Evolutionary conservation across 1,140 invertebrate species (phyloP).

Genomic region (Eubasilissa regina): DNA sequence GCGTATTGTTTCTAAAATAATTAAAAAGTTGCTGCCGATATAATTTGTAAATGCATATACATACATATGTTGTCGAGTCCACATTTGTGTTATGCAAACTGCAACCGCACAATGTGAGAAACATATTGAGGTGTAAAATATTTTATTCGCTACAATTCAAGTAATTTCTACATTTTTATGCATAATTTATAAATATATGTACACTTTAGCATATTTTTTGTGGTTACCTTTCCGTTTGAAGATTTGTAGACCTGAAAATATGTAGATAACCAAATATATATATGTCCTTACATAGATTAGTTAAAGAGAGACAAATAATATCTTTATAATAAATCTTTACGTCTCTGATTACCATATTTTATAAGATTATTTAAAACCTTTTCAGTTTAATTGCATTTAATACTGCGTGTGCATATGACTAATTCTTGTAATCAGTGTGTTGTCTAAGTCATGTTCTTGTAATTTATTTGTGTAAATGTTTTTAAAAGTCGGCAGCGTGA

Average conservation of each 20-base stretch:
- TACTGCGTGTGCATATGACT: conserved; percentile 18
- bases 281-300: not conserved
- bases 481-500: conserved; percentile 37
- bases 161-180: too few species aligned
- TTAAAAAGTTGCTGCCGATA: too few species aligned
- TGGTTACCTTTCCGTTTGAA: conserved; percentile 12
- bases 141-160: too few species aligned
- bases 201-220: not conserved
- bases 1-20: too few species aligned
- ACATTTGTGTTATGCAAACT: too few species aligned
- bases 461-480: conserved; percentile 37
- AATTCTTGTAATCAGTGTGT: conserved; percentile 37
- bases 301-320: not conserved
- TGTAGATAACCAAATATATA: conserved; percentile 24
- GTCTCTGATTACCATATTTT: conserved; percentile 41
- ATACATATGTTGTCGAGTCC: too few species aligned
- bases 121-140: too few species aligned
- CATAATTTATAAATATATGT: not conserved
- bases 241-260: conserved; percentile 5
- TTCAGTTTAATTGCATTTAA: conserved; percentile 18
- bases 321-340: conserved; percentile 6
- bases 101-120: too few species aligned
- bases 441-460: conserved; percentile 47
- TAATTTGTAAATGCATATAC: too few species aligned
- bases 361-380: conserved; percentile 14